Evolutionary conservation across 2,888 invertebrate species (phyloP).

Genomic region (Ophion obscuratus): DNA sequence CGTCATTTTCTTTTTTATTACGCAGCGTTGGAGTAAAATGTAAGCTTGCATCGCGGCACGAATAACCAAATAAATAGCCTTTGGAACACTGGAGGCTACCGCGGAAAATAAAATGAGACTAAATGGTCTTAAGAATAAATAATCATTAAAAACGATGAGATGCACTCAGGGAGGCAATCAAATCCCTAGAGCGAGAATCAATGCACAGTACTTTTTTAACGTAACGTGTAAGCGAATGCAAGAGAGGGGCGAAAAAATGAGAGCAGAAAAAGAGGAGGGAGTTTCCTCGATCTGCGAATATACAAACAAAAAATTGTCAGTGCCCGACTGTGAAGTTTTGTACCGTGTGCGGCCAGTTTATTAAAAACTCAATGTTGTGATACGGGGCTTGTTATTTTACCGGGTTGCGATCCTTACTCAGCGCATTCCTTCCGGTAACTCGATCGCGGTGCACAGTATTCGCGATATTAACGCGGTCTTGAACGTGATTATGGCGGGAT

Average conservation of each 20-base stretch:
- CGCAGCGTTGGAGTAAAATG: not conserved
- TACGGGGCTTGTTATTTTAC: slow-evolving; percentile 6
- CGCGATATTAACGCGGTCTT: slow-evolving; percentile 28
- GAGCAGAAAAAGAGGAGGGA: not conserved
- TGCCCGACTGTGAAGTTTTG: slow-evolving; percentile 57
- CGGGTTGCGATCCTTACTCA: not conserved
- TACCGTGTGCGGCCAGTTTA: slow-evolving; percentile 60
- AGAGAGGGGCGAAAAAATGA: not conserved
- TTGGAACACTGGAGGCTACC: not conserved
- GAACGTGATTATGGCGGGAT: slow-evolving; percentile 56
- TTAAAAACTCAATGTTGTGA: slow-evolving; percentile 51
- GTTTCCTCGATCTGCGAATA: slow-evolving; percentile 24
- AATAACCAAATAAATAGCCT: not conserved
- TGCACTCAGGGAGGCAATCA: not conserved
- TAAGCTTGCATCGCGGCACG: not conserved
- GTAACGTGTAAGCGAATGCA: slow-evolving; percentile 22
- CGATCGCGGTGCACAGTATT: not conserved
- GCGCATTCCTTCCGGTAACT: not conserved
- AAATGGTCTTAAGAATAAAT: not conserved
- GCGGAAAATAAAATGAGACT: slow-evolving; percentile 6
- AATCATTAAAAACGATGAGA: not conserved
- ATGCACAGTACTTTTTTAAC: slow-evolving; percentile 8
- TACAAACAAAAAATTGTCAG: slow-evolving; percentile 40
- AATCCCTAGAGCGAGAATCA: not conserved
- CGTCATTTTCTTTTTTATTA: not conserved